These are phyloP conservation scores for Seriola aureovittata DNA, from an alignment of 2,113 vertebrate genomes.

Conservation along the genomic window DNA sequence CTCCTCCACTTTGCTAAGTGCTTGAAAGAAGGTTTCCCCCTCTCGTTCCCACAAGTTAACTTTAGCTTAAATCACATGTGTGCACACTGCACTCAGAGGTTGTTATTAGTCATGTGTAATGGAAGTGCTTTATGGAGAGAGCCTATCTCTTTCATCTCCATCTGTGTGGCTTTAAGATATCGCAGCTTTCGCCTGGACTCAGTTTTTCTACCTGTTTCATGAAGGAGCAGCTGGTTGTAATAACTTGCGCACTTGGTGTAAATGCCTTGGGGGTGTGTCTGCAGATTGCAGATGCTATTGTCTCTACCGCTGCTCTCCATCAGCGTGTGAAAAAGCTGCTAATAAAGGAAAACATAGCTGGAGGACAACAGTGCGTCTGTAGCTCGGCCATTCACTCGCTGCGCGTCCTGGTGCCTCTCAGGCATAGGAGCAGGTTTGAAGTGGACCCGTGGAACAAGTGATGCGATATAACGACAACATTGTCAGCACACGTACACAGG, in stretches of 20 bases:
- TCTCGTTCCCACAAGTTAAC: conserved; percentile 20
- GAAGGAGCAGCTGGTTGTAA: conserved; percentile 28
- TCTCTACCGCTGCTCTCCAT: not conserved
- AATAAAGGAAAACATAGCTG: not conserved
- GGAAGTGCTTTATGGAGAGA: not conserved
- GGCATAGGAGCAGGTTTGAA: conserved; percentile 3
- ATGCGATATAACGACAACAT: not conserved
- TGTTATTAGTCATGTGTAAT: conserved; percentile 10
- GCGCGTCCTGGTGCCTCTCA: not conserved
- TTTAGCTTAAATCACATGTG: conserved; percentile 28
- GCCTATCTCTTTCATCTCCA: not conserved
- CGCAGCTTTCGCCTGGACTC: conserved; percentile 20
- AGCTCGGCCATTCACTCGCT: not conserved
- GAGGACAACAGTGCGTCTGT: not conserved
- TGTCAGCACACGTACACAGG: too few relatives aligned
- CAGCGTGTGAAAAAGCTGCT: not conserved
- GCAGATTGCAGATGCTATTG: not conserved
- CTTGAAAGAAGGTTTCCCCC: not conserved
- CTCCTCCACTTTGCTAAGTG: not conserved
- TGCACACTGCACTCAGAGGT: not conserved
- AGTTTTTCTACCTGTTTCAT: not conserved
- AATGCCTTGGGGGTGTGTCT: not conserved
- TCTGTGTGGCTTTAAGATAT: not conserved
- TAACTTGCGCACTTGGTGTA: conserved; percentile 3
- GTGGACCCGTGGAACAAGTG: conserved; percentile 18